These are phyloP conservation scores for Furcula furcula DNA, from an alignment of 2,888 invertebrate genomes.

Conservation along the genomic window DNA sequence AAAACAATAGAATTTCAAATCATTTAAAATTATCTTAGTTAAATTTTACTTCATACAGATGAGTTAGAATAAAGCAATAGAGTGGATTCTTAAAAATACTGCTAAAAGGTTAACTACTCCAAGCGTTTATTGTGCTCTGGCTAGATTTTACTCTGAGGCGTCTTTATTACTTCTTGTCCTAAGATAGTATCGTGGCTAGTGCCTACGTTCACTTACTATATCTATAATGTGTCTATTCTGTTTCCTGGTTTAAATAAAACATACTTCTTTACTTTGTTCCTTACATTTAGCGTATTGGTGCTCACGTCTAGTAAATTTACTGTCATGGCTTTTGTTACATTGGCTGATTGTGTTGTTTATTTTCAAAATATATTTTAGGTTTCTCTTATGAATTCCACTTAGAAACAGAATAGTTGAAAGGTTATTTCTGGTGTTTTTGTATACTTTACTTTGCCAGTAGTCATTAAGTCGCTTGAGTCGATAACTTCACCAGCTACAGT, in stretches of 20 bases:
- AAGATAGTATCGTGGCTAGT: constrained; percentile 54
- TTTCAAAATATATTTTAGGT: too few relatives aligned
- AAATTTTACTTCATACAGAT: too few relatives aligned
- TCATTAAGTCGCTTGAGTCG: too few relatives aligned
- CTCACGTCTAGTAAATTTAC: constrained; percentile 8
- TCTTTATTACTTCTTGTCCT: constrained; percentile 66
- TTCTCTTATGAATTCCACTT: too few relatives aligned
- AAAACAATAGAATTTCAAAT: too few relatives aligned
- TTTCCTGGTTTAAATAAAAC: constrained; percentile 57
- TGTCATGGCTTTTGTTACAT: not conserved
- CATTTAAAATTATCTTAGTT: too few relatives aligned
- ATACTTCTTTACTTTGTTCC: constrained; percentile 30
- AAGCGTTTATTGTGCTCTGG: constrained; percentile 39
- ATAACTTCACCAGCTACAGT: too few relatives aligned
- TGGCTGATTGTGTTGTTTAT: constrained; percentile 1
- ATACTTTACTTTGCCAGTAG: too few relatives aligned
- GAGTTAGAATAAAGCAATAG: too few relatives aligned
- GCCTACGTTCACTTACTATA: constrained; percentile 55
- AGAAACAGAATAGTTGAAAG: too few relatives aligned
- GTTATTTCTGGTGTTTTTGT: too few relatives aligned
- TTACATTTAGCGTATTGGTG: constrained; percentile 13
- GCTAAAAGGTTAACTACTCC: constrained; percentile 12
- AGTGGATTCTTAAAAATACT: too few relatives aligned
- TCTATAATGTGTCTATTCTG: constrained; percentile 48
- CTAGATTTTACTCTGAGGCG: constrained; percentile 59